Conservation (phyloP, 2,797 vertebrate species). For the Siniperca scherzeri region DNA sequence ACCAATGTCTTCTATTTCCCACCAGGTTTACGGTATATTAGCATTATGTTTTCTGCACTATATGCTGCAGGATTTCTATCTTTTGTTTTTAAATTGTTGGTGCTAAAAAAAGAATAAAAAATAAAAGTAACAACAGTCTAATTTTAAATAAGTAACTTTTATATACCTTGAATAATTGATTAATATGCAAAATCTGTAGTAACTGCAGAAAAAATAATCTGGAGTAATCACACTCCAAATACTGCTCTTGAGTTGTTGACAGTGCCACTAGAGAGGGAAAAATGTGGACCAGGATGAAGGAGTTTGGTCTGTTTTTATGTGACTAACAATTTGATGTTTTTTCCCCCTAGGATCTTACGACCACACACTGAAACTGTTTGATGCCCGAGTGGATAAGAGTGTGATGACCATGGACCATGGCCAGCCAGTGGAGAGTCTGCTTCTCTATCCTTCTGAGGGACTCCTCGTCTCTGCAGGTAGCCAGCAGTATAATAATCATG, state of each 20-base stretch:
- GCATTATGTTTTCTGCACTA: not conserved
- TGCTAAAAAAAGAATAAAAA: not conserved
- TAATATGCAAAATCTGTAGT: not conserved
- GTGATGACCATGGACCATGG: slow-evolving; percentile 95
- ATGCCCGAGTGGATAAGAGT: slow-evolving; percentile 89
- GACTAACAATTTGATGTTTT: not conserved
- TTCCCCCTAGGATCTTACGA: slow-evolving; percentile 93
- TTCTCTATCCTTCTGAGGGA: slow-evolving; percentile 96
- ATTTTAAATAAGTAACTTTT: not conserved
- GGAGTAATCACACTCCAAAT: not conserved
- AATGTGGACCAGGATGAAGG: slow-evolving; percentile 4
- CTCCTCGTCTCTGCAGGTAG: slow-evolving; percentile 96
- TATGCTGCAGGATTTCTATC: not conserved
- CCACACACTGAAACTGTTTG: slow-evolving; percentile 95
- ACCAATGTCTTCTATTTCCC: not conserved
- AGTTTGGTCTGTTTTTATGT: slow-evolving; percentile 6
- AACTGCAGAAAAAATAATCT: not conserved
- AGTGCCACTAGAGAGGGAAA: not conserved
- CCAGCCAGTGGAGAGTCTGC: slow-evolving; percentile 95
- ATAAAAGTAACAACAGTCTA: not conserved
- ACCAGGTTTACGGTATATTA: not conserved
- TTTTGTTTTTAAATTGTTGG: not conserved
- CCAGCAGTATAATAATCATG: not conserved
- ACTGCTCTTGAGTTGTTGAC: not conserved
- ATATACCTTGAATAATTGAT: not conserved